A percentile compares a stretch with the other conserved stretches of the same genome.
Evolutionary conservation across 1,140 invertebrate species (phyloP).

Genomic region (Drosophila grimshawi): DNA sequence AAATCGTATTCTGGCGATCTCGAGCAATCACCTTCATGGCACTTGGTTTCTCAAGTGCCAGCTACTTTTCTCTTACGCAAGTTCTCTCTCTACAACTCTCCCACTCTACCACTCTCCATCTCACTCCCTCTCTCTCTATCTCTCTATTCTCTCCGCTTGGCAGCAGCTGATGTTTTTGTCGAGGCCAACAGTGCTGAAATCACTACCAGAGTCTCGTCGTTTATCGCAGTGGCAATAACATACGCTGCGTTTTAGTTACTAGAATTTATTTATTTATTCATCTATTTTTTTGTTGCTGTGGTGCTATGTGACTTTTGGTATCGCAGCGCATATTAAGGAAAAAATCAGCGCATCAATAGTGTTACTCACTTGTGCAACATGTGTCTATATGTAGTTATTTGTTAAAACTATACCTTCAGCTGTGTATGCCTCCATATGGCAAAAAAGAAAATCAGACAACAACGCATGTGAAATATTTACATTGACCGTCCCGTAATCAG

Average conservation of each 20-base stretch:
- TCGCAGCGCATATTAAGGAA: not conserved
- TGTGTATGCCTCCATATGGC: conserved; percentile 9
- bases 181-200: conserved; percentile 16
- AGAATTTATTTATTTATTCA: conserved; percentile 44
- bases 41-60: conserved; percentile 17
- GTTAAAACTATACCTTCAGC: conserved; percentile 4
- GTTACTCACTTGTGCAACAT: conserved; percentile 12
- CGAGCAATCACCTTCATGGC: conserved; percentile 14
- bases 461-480: conserved; percentile 19
- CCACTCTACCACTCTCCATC: not conserved
- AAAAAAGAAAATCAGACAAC: not conserved
- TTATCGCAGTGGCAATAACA: conserved; percentile 20
- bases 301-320: conserved; percentile 25
- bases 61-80: conserved; percentile 25
- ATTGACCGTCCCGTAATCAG: conserved; percentile 28
- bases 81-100: conserved; percentile 4
- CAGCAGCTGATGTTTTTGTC: conserved; percentile 28
- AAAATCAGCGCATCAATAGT: conserved; percentile 2
- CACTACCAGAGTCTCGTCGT: conserved; percentile 25
- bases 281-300: conserved; percentile 39
- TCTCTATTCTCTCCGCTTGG: conserved; percentile 3
- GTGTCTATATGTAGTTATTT: not conserved
- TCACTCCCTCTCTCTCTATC: not conserved
- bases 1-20: conserved; percentile 26
- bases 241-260: conserved; percentile 35